phyloP scores from a whole-genome alignment of 2,888 invertebrate species.

The Hylaea fasciaria region DNA sequence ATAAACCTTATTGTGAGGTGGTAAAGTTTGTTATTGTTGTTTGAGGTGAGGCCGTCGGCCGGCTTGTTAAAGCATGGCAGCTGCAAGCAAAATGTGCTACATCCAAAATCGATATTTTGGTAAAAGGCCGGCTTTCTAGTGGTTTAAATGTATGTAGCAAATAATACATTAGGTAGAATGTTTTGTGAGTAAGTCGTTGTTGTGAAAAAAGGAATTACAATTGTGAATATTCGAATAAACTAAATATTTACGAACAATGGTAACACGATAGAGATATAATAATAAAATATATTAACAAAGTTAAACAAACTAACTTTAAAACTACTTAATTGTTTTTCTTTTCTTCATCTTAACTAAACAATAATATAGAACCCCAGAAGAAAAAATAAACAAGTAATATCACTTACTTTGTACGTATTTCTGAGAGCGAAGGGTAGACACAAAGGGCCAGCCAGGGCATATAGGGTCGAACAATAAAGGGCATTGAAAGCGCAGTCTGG shows the following conservation, averaged over 20 bases:
- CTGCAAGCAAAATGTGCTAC: slow-evolving; percentile 48
- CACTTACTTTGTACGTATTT: slow-evolving; percentile 38
- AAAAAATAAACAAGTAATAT: slow-evolving; percentile 32
- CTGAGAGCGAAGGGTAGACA: slow-evolving; percentile 53
- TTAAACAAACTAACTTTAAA: background rate
- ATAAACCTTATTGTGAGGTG: slow-evolving; percentile 44
- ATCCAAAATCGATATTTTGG: slow-evolving; percentile 51
- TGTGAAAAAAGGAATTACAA: background rate
- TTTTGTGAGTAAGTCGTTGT: background rate
- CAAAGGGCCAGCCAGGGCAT: slow-evolving; percentile 56
- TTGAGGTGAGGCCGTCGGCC: slow-evolving; percentile 28
- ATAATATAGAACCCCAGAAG: slow-evolving; percentile 30
- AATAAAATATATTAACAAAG: too few species aligned
- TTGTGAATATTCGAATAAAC: background rate
- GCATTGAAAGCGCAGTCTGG: slow-evolving; percentile 61
- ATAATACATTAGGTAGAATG: background rate
- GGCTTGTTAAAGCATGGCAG: slow-evolving; percentile 15
- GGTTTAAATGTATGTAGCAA: slow-evolving; percentile 11
- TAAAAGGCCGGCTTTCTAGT: slow-evolving; percentile 6
- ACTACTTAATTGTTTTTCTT: background rate
- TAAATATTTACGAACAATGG: too few species aligned
- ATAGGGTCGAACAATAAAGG: slow-evolving; percentile 63
- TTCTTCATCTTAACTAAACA: slow-evolving; percentile 5
- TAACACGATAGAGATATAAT: too few species aligned
- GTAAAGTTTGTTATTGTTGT: slow-evolving; percentile 28